Evolutionary conservation across 2,888 invertebrate genomes (phyloP), one percentile per base, ranked within the genome.

Genomic region (Acronicta alni): DNA sequence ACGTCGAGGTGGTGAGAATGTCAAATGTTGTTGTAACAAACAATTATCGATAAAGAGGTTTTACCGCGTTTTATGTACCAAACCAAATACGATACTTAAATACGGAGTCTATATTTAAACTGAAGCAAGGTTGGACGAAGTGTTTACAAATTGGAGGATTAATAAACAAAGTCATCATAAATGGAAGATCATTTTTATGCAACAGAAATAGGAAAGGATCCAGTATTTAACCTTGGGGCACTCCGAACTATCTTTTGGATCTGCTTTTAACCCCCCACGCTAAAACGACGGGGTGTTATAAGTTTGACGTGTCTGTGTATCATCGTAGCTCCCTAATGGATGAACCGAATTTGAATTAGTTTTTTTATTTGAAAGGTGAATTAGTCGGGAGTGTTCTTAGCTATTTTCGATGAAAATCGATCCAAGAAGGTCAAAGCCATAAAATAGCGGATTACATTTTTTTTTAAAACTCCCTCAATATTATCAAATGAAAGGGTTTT

Each of bases 11-110:
- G 30, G 46, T 44, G 47, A 54, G 41, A 26, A 43, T 39, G 18
- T 59, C 55, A 38, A 48, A 56, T 38, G 51, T 8, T 53, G 72
- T 72, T 72, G 48, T 38, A 53, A 17, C 41, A 59, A 67, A 51
- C 20, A 55, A 64, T 67, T 65, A 67, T 52, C 57, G 18, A 14
- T 23, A n/a, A n/a, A 35, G 23, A 30, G 47, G 59, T 14, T 72
- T 55, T 68, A 48, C 68, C 59, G 38, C 17, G 6, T 39, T 10
- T 45, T 44, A 17, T 39, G 26, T 42, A 20, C 18, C 30, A 58
- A 54, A 52, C 12, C 23, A 42, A 47, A 68, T 32, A 30, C 20
- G 12, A 17, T 43, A 41, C 15, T 18, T n/a, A 57, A 49, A 47
- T 26, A 41, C 16, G 14, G 15, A 37, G 14, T 41, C 23, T 55